These are phyloP conservation scores for Schizotus pectinicornis DNA, from an alignment of 2,888 invertebrate genomes.

Conservation along the genomic window DNA sequence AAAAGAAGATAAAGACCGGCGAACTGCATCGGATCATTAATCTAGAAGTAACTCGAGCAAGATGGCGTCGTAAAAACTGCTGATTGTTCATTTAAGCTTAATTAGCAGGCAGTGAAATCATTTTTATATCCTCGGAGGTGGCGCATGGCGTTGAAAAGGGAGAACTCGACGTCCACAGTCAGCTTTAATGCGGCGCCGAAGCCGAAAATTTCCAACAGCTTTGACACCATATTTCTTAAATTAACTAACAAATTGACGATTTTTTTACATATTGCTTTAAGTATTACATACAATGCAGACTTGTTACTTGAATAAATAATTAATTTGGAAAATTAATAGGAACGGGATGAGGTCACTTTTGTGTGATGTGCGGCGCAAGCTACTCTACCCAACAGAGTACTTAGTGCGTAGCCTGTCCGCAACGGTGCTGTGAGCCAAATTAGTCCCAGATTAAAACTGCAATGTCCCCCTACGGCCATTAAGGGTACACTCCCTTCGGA, in stretches of 20 bases:
- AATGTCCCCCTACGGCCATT: slow-evolving; percentile 57
- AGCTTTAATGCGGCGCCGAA: too few relatives aligned
- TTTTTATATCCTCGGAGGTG: slow-evolving; percentile 42
- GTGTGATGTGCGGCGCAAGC: slow-evolving; percentile 15
- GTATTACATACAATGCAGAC: too few relatives aligned
- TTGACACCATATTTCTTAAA: too few relatives aligned
- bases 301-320: too few relatives aligned
- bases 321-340: not conserved
- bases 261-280: too few relatives aligned
- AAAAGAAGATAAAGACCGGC: slow-evolving; percentile 43
- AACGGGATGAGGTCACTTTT: slow-evolving; percentile 20
- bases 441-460: slow-evolving; percentile 59
- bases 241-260: too few relatives aligned
- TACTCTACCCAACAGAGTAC: slow-evolving; percentile 33
- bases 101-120: slow-evolving; percentile 55
- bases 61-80: slow-evolving; percentile 57
- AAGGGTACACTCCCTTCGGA: slow-evolving; percentile 52
- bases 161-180: slow-evolving; percentile 14
- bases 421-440: slow-evolving; percentile 55
- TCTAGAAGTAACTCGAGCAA: slow-evolving; percentile 55
- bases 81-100: slow-evolving; percentile 58
- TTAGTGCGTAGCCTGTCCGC: slow-evolving; percentile 45
- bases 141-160: slow-evolving; percentile 21
- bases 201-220: too few relatives aligned
- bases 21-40: slow-evolving; percentile 52